Evolutionary conservation across 2,888 invertebrate genomes (phyloP).

Genomic region (Cheilosia vernalis): DNA sequence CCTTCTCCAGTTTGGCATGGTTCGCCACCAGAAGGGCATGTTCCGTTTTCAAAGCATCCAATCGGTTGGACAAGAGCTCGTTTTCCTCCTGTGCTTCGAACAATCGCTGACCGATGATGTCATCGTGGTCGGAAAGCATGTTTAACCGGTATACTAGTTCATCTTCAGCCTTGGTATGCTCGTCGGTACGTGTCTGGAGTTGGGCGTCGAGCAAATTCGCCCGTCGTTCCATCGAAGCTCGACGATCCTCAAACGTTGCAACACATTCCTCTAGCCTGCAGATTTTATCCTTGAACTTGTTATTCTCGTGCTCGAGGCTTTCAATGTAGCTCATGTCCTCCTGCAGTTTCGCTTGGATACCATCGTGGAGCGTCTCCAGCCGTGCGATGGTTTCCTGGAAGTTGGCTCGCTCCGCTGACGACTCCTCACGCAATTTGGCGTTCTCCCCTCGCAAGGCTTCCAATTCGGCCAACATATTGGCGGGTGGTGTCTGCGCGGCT

Average conservation of each 20-base stretch:
- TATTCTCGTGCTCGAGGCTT: constrained; percentile 87
- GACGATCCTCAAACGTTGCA: constrained; percentile 86
- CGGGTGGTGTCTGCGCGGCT: constrained; percentile 31
- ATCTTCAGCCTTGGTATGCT: constrained; percentile 87
- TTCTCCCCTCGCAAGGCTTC: constrained; percentile 76
- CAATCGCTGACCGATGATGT: constrained; percentile 86
- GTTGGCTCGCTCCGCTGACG: constrained; percentile 77
- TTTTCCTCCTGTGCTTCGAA: constrained; percentile 85
- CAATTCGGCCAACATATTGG: constrained; percentile 62
- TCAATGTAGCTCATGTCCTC: constrained; percentile 90
- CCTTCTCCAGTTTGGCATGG: constrained; percentile 83
- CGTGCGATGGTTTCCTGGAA: constrained; percentile 80
- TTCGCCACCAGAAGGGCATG: constrained; percentile 82
- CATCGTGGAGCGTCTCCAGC: constrained; percentile 81
- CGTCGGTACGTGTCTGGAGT: constrained; percentile 86
- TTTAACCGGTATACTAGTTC: constrained; percentile 86
- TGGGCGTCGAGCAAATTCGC: constrained; percentile 86
- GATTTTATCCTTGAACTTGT: constrained; percentile 87
- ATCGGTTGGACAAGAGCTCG: constrained; percentile 83
- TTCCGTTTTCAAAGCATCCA: constrained; percentile 84
- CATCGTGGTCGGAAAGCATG: constrained; percentile 86
- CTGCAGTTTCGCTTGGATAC: constrained; percentile 87
- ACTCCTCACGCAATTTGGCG: constrained; percentile 76
- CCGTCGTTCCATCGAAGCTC: constrained; percentile 86
- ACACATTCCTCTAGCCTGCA: constrained; percentile 88